Conservation (phyloP, 2,888 invertebrate genomes). For the Apamea crenata region DNA sequence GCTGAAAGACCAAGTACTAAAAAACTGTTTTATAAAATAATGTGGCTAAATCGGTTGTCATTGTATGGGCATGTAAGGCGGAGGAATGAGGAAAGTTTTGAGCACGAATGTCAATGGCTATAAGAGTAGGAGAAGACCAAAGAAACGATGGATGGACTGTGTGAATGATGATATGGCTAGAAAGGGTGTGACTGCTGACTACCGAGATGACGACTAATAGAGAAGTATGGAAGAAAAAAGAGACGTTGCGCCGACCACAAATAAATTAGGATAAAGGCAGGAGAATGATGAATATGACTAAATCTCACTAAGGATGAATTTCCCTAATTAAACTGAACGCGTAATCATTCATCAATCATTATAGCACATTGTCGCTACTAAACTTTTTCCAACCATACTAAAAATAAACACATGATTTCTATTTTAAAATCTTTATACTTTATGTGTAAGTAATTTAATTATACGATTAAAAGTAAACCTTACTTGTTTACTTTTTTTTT, state of each 20-base stretch:
- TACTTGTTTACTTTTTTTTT: no score
- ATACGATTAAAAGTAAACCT: neutral
- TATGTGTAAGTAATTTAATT: neutral
- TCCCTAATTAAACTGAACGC: neutral
- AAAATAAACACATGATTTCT: neutral
- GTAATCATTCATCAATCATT: no score
- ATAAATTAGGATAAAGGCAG: neutral
- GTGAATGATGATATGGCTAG: neutral
- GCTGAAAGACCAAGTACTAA: neutral
- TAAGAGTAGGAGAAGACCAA: neutral
- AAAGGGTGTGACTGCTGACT: neutral
- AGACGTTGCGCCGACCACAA: no score
- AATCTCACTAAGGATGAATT: no score
- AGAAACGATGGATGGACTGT: neutral
- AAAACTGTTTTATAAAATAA: neutral
- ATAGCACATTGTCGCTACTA: neutral
- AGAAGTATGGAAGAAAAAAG: neutral
- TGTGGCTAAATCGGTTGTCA: neutral
- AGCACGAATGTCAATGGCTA: no score
- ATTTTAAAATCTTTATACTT: neutral
- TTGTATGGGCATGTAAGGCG: neutral
- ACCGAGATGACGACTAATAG: no score
- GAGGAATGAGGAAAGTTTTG: no score
- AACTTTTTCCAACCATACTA: neutral
- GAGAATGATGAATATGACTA: no score